Evolutionary conservation across 2,888 invertebrate species (phyloP).

Genomic region (Cephus runcator): DNA sequence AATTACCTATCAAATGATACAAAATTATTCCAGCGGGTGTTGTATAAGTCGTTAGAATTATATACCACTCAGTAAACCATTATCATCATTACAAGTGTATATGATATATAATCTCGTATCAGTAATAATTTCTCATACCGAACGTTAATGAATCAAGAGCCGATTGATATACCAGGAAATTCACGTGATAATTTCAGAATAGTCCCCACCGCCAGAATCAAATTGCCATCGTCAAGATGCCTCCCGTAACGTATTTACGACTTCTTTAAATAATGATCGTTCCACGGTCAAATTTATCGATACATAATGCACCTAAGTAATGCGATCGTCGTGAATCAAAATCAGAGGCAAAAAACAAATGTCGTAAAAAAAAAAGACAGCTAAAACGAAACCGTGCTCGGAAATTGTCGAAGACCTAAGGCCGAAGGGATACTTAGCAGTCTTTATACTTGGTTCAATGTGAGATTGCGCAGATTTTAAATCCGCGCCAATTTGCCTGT

Average conservation of each 20-base stretch:
- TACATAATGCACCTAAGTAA: slow-evolving; percentile 48
- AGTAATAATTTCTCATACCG: not conserved
- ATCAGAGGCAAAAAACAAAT: slow-evolving; percentile 20
- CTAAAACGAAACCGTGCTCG: not conserved
- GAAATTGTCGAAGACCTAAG: not conserved
- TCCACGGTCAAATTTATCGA: slow-evolving; percentile 45
- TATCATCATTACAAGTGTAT: not conserved
- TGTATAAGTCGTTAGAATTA: not conserved
- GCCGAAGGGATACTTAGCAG: not conserved
- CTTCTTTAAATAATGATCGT: slow-evolving; percentile 40
- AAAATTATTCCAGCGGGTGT: slow-evolving; percentile 31
- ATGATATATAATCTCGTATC: not conserved
- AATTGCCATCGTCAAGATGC: not conserved
- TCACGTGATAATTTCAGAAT: not conserved
- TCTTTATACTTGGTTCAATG: not conserved
- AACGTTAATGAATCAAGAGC: not conserved
- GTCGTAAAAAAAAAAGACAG: not conserved
- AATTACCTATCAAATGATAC: slow-evolving; percentile 39
- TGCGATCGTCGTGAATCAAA: slow-evolving; percentile 47
- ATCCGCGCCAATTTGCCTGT: slow-evolving; percentile 35
- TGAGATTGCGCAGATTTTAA: slow-evolving; percentile 31
- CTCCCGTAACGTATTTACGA: slow-evolving; percentile 35
- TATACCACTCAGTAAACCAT: not conserved
- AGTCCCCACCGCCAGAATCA: not conserved
- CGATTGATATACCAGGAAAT: not conserved